Evolutionary conservation across 2,113 vertebrate species (phyloP).

Genomic region (mouse (Mus musculus)): DNA sequence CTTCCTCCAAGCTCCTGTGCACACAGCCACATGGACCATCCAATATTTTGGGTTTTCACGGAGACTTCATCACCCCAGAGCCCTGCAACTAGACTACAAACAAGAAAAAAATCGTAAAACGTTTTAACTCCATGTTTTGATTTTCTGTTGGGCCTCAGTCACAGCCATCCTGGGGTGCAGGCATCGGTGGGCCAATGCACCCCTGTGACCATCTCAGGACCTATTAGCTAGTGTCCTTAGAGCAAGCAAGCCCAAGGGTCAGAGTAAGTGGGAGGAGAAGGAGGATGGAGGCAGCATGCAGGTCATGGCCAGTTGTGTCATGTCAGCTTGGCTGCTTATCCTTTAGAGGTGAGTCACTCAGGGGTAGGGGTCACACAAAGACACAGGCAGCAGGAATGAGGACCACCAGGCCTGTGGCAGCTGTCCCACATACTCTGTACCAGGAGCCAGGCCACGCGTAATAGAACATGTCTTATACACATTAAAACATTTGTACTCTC

Average conservation of each 20-base stretch:
- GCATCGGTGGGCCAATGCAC: neutral
- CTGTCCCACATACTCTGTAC: neutral
- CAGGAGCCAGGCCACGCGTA: neutral
- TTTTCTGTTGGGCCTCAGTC: neutral
- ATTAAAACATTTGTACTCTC: neutral
- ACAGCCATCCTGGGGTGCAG: neutral
- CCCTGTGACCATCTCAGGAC: neutral
- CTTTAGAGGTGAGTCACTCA: neutral
- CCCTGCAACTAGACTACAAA: neutral
- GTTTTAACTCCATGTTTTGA: neutral
- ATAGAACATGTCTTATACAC: neutral
- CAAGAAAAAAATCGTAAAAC: neutral
- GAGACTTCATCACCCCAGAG: neutral
- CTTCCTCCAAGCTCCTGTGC: no score
- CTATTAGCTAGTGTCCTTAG: neutral
- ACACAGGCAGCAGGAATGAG: neutral
- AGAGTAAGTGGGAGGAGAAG: neutral
- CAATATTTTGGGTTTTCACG: neutral
- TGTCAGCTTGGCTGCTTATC: neutral
- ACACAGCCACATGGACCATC: fast-evolving
- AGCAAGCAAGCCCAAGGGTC: neutral
- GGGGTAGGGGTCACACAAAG: neutral
- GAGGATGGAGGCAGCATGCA: neutral
- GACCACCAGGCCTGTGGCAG: neutral
- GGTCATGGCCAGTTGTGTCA: neutral